Evolutionary conservation across 2,888 invertebrate species (phyloP).

Genomic region (Drosophila picticornis): DNA sequence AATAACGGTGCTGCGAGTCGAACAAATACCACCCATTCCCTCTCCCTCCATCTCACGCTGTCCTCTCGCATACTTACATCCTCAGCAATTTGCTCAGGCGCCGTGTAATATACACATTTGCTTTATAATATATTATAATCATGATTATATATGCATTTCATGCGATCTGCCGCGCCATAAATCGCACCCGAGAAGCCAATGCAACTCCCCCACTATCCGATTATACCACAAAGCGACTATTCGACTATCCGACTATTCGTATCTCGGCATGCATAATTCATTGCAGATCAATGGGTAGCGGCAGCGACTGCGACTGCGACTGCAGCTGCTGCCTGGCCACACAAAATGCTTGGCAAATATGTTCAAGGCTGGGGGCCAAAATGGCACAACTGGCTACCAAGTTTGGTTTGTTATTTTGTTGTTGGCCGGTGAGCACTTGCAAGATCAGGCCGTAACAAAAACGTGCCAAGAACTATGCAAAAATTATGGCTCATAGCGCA

Average conservation of each 20-base stretch:
- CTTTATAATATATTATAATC: slow-evolving; percentile 77
- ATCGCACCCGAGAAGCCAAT: slow-evolving; percentile 71
- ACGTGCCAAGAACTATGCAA: slow-evolving; percentile 81
- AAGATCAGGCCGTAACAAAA: slow-evolving; percentile 56
- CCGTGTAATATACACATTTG: slow-evolving; percentile 76
- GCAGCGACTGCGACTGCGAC: slow-evolving; percentile 14
- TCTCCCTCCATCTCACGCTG: neutral
- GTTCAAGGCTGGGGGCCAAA: slow-evolving; percentile 68
- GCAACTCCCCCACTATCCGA: slow-evolving; percentile 54
- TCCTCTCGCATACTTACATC: slow-evolving; percentile 10
- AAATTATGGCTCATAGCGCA: slow-evolving; percentile 76
- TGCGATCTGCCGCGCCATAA: slow-evolving; percentile 78
- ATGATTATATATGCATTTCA: slow-evolving; percentile 76
- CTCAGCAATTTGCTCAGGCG: slow-evolving; percentile 62
- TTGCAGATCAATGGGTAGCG: slow-evolving; percentile 72
- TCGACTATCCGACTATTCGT: slow-evolving; percentile 47
- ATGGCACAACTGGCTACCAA: slow-evolving; percentile 65
- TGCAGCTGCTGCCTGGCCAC: slow-evolving; percentile 51
- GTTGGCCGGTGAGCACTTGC: slow-evolving; percentile 35
- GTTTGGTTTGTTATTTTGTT: slow-evolving; percentile 35
- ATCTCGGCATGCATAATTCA: slow-evolving; percentile 77
- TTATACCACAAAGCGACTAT: slow-evolving; percentile 28
- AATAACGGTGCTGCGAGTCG: slow-evolving; percentile 67
- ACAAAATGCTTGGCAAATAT: slow-evolving; percentile 77
- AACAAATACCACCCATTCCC: slow-evolving; percentile 26